A percentile compares a stretch with the other conserved stretches of the same genome.
These are phyloP conservation scores for Corydoras sp. DNA, from an alignment of 2,113 vertebrate genomes.

Conservation along the genomic window DNA sequence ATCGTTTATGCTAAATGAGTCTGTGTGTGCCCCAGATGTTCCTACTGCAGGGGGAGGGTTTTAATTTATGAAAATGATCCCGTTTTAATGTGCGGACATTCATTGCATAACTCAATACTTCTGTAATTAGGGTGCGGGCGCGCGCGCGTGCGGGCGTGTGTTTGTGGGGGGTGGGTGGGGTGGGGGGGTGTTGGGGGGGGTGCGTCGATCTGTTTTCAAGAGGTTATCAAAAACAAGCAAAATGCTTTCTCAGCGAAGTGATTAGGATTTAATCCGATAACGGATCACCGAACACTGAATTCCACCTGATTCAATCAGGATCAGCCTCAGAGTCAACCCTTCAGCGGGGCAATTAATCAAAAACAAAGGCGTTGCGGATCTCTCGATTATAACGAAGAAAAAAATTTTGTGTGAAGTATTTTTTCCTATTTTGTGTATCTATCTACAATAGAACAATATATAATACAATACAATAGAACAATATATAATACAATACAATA, in stretches of 20 bases:
- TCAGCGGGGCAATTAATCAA: slow-evolving; percentile 31
- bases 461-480: too few relatives aligned
- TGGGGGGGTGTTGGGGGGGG: too few relatives aligned
- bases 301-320: slow-evolving; percentile 76
- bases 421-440: background rate
- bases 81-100: slow-evolving; percentile 88
- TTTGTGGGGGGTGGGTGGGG: too few relatives aligned
- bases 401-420: background rate
- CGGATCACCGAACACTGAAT: slow-evolving; percentile 71
- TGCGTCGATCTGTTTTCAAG: slow-evolving; percentile 51
- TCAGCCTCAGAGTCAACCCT: slow-evolving; percentile 69
- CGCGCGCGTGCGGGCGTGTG: slow-evolving; percentile 37
- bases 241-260: slow-evolving; percentile 8
- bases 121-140: slow-evolving; percentile 75
- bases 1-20: slow-evolving; percentile 82
- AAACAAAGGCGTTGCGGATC: slow-evolving; percentile 19
- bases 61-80: slow-evolving; percentile 95
- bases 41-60: slow-evolving; percentile 83
- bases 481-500: too few relatives aligned
- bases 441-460: too few relatives aligned
- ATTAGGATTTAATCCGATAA: slow-evolving; percentile 26
- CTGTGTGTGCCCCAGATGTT: slow-evolving; percentile 85
- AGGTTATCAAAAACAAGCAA: slow-evolving; percentile 6
- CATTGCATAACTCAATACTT: slow-evolving; percentile 76
- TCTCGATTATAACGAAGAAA: slow-evolving; percentile 16